These are phyloP conservation scores for Panagrolaimus sp. DNA, from an alignment of 1,140 invertebrate species.

Conservation along the genomic window DNA sequence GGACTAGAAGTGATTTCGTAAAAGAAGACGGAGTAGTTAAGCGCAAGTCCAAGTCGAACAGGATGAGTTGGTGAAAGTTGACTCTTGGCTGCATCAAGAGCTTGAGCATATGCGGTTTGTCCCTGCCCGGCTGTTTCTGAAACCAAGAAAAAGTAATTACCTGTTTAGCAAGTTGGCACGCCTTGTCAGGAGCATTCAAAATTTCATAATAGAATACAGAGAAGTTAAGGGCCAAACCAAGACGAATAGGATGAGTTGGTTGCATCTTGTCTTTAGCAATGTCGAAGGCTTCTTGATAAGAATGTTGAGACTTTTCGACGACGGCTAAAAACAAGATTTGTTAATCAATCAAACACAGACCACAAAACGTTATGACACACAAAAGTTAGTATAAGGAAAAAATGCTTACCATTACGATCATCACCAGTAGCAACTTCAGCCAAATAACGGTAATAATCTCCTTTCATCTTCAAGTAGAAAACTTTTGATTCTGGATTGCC, in stretches of 20 bases:
- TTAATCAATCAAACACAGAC: not conserved
- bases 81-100: conserved; percentile 30
- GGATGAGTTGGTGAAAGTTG: conserved; percentile 63
- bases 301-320: conserved; percentile 94
- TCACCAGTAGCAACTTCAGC: conserved; percentile 95
- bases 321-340: conserved; percentile 69
- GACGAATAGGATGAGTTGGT: conserved; percentile 79
- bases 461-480: conserved; percentile 99
- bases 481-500: conserved; percentile 95
- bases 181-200: conserved; percentile 88
- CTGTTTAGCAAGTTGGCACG: conserved; percentile 81
- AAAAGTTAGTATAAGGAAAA: conserved; percentile 1
- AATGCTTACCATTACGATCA: conserved; percentile 79
- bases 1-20: conserved; percentile 37
- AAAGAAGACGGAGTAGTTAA: conserved; percentile 50
- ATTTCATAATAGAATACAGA: conserved; percentile 98
- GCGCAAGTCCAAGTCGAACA: conserved; percentile 43
- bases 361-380: not conserved
- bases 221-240: conserved; percentile 69
- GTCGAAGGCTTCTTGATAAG: conserved; percentile 94
- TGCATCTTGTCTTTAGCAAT: conserved; percentile 92
- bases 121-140: conserved; percentile 70
- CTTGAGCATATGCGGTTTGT: conserved; percentile 65
- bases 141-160: conserved; percentile 34
- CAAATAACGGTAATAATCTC: conserved; percentile 97